These are phyloP conservation scores for Metaphire vulgaris DNA, from an alignment of 1,140 invertebrate species.

Conservation along the genomic window DNA sequence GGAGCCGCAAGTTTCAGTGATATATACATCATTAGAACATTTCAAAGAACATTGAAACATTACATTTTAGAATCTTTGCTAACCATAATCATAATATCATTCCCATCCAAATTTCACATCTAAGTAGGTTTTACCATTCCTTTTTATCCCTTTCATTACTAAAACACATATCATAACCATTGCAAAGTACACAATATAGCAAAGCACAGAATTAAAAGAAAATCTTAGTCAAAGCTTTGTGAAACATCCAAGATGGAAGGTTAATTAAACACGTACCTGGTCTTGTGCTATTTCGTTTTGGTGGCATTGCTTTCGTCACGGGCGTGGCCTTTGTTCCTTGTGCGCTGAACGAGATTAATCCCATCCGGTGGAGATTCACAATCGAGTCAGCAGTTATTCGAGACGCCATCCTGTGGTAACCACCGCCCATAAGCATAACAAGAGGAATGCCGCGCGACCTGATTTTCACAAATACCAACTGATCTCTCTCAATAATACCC, in stretches of 20 bases:
- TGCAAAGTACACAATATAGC: too few species aligned
- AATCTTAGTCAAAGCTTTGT: neutral
- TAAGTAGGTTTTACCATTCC: neutral
- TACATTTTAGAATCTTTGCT: too few species aligned
- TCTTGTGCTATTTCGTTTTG: neutral
- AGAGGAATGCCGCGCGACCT: constrained; percentile 64
- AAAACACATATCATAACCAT: neutral
- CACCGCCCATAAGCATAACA: constrained; percentile 80
- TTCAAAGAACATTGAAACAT: neutral
- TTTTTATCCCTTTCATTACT: neutral
- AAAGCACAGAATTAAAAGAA: too few species aligned
- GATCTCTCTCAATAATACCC: constrained; percentile 74
- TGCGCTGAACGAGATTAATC: constrained; percentile 36
- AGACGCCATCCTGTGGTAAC: constrained; percentile 69
- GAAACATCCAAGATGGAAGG: neutral
- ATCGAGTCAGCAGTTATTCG: constrained; percentile 74
- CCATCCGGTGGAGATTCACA: constrained; percentile 58
- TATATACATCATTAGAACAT: neutral
- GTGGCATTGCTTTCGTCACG: neutral
- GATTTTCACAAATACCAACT: constrained; percentile 70
- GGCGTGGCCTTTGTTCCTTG: neutral
- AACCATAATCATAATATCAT: neutral
- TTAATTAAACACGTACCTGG: neutral
- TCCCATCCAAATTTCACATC: neutral
- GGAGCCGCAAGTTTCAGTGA: neutral